Evolutionary conservation across 2,888 invertebrate species (phyloP), one percentile per base, ranked within the genome.

Genomic region (Monoplex corrugatus): DNA sequence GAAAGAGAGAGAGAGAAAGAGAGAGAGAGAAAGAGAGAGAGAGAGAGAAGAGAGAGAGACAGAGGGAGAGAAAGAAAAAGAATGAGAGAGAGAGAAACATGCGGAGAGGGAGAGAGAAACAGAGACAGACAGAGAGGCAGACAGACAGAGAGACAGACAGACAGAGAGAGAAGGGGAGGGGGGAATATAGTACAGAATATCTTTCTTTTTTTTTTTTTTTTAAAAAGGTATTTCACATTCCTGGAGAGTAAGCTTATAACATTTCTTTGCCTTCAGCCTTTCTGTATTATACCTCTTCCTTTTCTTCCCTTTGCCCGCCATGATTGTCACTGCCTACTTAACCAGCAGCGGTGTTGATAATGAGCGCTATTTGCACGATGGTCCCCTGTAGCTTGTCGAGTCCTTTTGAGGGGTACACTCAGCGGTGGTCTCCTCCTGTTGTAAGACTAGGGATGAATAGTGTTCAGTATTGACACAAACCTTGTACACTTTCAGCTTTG

Each of bases 101-200:
- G 16, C 5, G 16, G 72, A 75, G 72, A 28, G 5, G n/a, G 68
- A 68, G 68, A 28, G 68, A 68, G 68, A 68, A 28, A 68, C 16
- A 68, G 68, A 68, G 68, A 68, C 16, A 68, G 68, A 75, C 35
- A 75, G 75, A 75, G 75, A 75, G 75, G 35, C 35, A 75, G 75
- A 75, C 35, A 75, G 75, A 75, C 35, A 75, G 75, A 75, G 75
- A 75, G 75, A 75, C 35, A 19, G 32, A 35, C 35, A 35, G 75
- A 35, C n/a, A 3, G 10, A 10, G 72, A 23, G 72, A 35, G n/a
- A 5, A 0, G n/a, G 19, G 19, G 35, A n/a, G n/a, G 13, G 19
- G 35, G n/a, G 35, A 13, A 35, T n/a, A n/a, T n/a, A 19, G 19
- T 50, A 50, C 50, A 50, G 50, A 50, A 50, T 50, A 50, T 19